A percentile compares a stretch with the other conserved stretches of the same genome.
Conservation (phyloP, 1,140 invertebrate species). For the Eriosoma lanigerum region DNA sequence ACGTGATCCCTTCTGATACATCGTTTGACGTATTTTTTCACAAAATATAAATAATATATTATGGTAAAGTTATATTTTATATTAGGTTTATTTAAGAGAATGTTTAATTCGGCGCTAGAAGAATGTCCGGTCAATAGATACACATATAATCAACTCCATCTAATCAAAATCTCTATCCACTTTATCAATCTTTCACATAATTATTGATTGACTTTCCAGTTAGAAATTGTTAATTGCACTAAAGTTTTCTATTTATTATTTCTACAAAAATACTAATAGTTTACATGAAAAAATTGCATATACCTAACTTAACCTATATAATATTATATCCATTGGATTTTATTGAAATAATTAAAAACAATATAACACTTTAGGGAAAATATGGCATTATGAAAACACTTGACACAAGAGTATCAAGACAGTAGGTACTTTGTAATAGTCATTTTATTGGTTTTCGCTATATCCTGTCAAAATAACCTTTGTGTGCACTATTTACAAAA, state of each 20-base stretch:
- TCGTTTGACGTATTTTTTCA: background rate
- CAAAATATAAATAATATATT: background rate
- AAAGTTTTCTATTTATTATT: too few relatives aligned
- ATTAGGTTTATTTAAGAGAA: background rate
- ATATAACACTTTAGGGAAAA: background rate
- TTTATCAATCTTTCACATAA: background rate
- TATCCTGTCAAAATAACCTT: constrained; percentile 9
- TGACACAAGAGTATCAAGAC: background rate
- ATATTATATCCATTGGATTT: too few relatives aligned
- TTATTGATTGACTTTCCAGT: background rate
- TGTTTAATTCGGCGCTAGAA: background rate
- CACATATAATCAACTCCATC: background rate
- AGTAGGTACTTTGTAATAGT: background rate
- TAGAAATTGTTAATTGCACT: too few relatives aligned
- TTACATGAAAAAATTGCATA: too few relatives aligned
- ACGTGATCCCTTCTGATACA: background rate
- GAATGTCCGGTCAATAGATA: constrained; percentile 16
- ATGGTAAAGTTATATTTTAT: background rate
- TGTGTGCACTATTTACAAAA: background rate
- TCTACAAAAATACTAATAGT: too few relatives aligned
- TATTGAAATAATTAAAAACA: constrained; percentile 13
- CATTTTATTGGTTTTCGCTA: background rate
- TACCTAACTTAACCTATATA: too few relatives aligned
- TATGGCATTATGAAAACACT: background rate
- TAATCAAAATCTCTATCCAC: background rate